Evolutionary conservation across 1,140 invertebrate species (phyloP).

Genomic region (Pseudomyrmex cubaensis): DNA sequence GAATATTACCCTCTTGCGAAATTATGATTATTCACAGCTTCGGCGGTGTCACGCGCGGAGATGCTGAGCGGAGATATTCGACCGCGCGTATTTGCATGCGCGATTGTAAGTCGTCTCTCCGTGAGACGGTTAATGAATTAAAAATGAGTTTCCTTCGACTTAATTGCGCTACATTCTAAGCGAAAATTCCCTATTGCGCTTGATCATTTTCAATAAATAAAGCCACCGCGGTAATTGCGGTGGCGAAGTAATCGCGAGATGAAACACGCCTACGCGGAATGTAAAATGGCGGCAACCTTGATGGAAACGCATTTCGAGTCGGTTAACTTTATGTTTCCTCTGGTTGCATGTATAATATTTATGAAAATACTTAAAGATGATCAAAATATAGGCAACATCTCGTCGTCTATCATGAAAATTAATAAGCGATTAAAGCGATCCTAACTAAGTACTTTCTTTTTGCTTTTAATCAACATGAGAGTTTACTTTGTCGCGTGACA

Average conservation of each 20-base stretch:
- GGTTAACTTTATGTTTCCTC: constrained; percentile 37
- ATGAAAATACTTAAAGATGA: neutral
- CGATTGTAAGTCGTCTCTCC: constrained; percentile 15
- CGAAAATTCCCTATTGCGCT: constrained; percentile 3
- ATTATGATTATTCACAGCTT: constrained; percentile 46
- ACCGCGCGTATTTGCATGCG: constrained; percentile 31
- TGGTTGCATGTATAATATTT: neutral
- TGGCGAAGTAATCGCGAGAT: constrained; percentile 42
- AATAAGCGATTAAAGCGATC: neutral
- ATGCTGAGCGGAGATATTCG: constrained; percentile 16
- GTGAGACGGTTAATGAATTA: constrained; percentile 9
- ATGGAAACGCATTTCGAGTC: constrained; percentile 31
- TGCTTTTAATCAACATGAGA: neutral
- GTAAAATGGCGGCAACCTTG: constrained; percentile 44
- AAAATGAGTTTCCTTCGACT: constrained; percentile 41
- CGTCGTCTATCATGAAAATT: neutral
- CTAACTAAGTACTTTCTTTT: neutral
- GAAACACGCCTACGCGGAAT: constrained; percentile 45
- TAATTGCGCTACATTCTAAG: constrained; percentile 48
- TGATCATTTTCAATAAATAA: constrained; percentile 56
- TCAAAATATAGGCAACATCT: neutral
- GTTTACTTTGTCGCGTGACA: too few species aligned
- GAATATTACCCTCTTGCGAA: constrained; percentile 27
- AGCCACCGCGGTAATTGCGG: constrained; percentile 32
- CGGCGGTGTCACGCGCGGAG: neutral